Evolutionary conservation across 2,113 vertebrate species (phyloP).

Genomic region (mouse (Mus musculus)): DNA sequence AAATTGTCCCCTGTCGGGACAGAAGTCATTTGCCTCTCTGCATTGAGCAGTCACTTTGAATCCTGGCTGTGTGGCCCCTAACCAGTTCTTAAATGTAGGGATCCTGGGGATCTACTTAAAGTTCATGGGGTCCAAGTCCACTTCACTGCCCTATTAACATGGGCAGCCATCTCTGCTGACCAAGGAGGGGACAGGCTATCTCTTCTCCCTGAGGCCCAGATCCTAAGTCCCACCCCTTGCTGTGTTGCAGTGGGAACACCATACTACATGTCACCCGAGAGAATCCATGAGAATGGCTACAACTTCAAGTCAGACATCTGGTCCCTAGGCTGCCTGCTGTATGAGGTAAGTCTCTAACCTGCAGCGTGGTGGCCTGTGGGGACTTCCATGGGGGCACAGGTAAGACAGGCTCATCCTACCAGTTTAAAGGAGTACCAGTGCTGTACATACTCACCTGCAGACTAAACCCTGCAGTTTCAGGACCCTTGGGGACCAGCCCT

Average conservation of each 20-base stretch:
- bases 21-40: background rate
- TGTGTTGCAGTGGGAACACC: constrained; percentile 96
- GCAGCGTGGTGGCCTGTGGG: rapidly evolving
- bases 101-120: background rate
- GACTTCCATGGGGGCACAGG: rapidly evolving
- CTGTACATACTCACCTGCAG: rapidly evolving
- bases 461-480: background rate
- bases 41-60: background rate
- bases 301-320: constrained; percentile 99
- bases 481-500: background rate
- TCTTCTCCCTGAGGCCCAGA: background rate
- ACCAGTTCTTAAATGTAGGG: background rate
- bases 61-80: background rate
- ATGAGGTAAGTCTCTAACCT: constrained; percentile 91
- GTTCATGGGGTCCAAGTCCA: background rate
- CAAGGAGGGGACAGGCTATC: background rate
- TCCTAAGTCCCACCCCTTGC: constrained; percentile 2
- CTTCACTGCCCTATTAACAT: rapidly evolving
- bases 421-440: background rate
- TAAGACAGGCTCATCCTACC: background rate
- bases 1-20: background rate
- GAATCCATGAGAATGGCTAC: constrained; percentile 99
- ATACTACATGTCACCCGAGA: constrained; percentile 99
- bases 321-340: constrained; percentile 98
- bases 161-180: background rate